Conservation (phyloP, 2,888 invertebrate species). For the Ypsolopha sequella region DNA sequence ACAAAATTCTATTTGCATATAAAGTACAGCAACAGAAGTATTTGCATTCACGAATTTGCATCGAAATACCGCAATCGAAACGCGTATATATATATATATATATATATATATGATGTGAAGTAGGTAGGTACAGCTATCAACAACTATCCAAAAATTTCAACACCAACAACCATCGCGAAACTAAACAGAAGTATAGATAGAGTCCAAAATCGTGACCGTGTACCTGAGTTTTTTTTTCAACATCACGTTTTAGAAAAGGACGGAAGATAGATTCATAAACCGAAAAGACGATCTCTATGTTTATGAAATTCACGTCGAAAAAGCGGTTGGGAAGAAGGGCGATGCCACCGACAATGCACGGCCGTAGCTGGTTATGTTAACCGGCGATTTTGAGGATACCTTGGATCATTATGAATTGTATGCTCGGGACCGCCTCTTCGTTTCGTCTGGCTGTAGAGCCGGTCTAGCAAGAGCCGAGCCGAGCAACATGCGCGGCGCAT, state of each 20-base stretch:
- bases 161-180: background rate
- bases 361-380: conserved; percentile 62
- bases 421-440: conserved; percentile 36
- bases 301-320: conserved; percentile 30
- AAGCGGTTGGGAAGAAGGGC: conserved; percentile 54
- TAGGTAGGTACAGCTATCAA: too few relatives aligned
- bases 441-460: conserved; percentile 43
- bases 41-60: conserved; percentile 2
- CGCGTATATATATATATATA: too few relatives aligned
- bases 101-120: too few relatives aligned
- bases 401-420: conserved; percentile 33
- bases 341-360: conserved; percentile 65
- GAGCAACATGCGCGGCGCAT: conserved; percentile 57
- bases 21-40: background rate
- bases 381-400: conserved; percentile 33
- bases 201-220: conserved; percentile 26
- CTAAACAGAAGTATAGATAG: background rate
- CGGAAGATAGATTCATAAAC: conserved; percentile 43
- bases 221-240: conserved; percentile 51
- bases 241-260: conserved; percentile 35
- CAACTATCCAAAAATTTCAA: too few relatives aligned
- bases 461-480: conserved; percentile 40
- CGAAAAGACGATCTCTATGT: conserved; percentile 36
- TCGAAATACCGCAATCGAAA: background rate
- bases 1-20: conserved; percentile 1